A percentile compares a stretch with the other conserved stretches of the same genome.
Conservation (phyloP, 1,140 invertebrate genomes). For the Sitobion miscanthi region DNA sequence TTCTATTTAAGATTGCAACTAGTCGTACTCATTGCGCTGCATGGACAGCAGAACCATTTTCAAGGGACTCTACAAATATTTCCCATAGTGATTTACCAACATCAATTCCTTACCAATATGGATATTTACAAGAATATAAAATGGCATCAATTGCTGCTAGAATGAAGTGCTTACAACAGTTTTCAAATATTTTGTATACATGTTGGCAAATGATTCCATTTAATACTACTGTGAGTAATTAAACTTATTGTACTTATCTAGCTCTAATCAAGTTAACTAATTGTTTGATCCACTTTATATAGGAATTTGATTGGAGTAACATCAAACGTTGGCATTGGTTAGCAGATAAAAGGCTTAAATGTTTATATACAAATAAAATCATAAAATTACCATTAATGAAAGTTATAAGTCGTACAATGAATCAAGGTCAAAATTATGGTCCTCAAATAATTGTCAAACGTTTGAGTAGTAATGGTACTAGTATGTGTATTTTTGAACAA, state of each 20-base stretch:
- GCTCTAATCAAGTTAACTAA: background rate
- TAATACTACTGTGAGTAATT: conserved; percentile 61
- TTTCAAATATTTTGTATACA: conserved; percentile 71
- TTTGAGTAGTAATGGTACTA: conserved; percentile 67
- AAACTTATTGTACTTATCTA: background rate
- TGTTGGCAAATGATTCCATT: conserved; percentile 71
- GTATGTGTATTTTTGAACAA: conserved; percentile 70
- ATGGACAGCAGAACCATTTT: conserved; percentile 69
- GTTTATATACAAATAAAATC: conserved; percentile 68
- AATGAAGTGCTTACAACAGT: conserved; percentile 69
- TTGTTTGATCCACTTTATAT: conserved; percentile 34
- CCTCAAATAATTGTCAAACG: conserved; percentile 72
- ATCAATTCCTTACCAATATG: conserved; percentile 69
- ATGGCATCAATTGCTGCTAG: conserved; percentile 67
- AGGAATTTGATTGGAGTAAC: conserved; percentile 62
- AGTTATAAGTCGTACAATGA: conserved; percentile 72
- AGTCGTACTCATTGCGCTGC: conserved; percentile 72
- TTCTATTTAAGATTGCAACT: conserved; percentile 66
- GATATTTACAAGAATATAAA: conserved; percentile 65
- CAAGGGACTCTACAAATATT: conserved; percentile 63
- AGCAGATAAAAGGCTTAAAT: conserved; percentile 65
- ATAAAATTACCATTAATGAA: conserved; percentile 73
- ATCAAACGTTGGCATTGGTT: conserved; percentile 64
- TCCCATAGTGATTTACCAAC: conserved; percentile 66
- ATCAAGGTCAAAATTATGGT: conserved; percentile 73